These are phyloP conservation scores for Tachystola acroxantha DNA, from an alignment of 2,888 invertebrate species.

Conservation along the genomic window DNA sequence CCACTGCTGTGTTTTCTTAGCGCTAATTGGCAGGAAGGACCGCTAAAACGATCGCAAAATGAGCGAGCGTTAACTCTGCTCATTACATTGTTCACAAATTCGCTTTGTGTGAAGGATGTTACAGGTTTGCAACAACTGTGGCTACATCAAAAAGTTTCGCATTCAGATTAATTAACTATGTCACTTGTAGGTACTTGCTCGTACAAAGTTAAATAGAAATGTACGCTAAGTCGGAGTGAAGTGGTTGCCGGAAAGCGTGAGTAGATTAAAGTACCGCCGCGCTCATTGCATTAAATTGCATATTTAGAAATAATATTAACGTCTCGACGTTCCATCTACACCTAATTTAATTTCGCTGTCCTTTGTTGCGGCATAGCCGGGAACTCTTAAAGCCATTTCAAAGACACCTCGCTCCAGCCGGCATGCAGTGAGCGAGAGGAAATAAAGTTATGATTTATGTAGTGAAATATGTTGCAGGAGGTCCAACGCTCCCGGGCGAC, in stretches of 20 bases:
- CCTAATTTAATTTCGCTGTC: constrained; percentile 67
- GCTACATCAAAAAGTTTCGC: constrained; percentile 1
- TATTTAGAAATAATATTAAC: constrained; percentile 51
- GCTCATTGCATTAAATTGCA: constrained; percentile 32
- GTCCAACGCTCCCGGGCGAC: constrained; percentile 41
- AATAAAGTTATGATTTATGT: constrained; percentile 77
- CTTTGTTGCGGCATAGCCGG: constrained; percentile 63
- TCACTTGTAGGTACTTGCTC: constrained; percentile 3
- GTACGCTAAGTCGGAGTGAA: constrained; percentile 8
- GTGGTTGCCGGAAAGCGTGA: constrained; percentile 8
- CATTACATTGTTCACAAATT: constrained; percentile 3
- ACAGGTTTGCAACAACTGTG: background rate
- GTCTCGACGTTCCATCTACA: constrained; percentile 40
- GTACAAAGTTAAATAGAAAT: constrained; percentile 11
- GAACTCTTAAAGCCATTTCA: constrained; percentile 67
- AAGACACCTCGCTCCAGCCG: constrained; percentile 60
- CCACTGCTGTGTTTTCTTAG: constrained; percentile 49
- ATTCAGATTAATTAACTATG: constrained; percentile 8
- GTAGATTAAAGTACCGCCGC: constrained; percentile 13
- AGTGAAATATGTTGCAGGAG: constrained; percentile 65
- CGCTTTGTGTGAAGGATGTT: background rate
- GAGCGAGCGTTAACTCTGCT: constrained; percentile 24
- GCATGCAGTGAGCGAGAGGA: constrained; percentile 64
- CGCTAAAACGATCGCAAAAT: constrained; percentile 56
- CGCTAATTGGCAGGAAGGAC: constrained; percentile 70